Conservation (phyloP, 1,140 invertebrate species). For the Acyrthosiphon pisum region DNA sequence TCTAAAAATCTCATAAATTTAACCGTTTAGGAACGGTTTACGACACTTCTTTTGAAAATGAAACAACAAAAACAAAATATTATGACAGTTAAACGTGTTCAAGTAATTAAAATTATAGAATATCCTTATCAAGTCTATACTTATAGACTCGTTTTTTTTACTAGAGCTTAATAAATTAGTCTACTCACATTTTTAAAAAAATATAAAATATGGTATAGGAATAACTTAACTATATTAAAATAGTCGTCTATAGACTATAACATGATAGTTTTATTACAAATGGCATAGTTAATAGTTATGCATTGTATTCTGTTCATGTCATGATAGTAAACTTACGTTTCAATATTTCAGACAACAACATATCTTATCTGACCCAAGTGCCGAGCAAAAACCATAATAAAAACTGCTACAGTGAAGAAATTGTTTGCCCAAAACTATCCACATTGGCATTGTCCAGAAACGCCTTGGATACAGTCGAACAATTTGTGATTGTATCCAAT, state of each 20-base stretch:
- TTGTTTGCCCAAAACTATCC: constrained; percentile 28
- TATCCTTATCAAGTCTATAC: too few relatives aligned
- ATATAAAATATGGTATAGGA: background rate
- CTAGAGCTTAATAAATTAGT: background rate
- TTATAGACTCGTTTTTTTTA: background rate
- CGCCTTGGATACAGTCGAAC: background rate
- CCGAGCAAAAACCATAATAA: background rate
- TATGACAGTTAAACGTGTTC: background rate
- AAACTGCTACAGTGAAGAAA: background rate
- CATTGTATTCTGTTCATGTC: background rate
- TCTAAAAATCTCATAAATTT: background rate
- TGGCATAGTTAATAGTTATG: background rate
- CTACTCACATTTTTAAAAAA: background rate
- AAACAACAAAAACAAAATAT: background rate
- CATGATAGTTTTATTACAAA: background rate
- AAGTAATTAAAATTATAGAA: background rate
- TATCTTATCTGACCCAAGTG: background rate
- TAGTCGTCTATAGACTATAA: background rate
- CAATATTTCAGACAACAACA: constrained; percentile 5
- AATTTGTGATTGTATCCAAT: background rate
- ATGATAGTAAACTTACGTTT: background rate
- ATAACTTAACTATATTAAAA: background rate
- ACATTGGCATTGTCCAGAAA: constrained; percentile 4
- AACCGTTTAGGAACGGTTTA: background rate
- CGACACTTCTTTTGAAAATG: background rate